Evolutionary conservation across 2,888 invertebrate species (phyloP).

Genomic region (Sicus ferrugineus): DNA sequence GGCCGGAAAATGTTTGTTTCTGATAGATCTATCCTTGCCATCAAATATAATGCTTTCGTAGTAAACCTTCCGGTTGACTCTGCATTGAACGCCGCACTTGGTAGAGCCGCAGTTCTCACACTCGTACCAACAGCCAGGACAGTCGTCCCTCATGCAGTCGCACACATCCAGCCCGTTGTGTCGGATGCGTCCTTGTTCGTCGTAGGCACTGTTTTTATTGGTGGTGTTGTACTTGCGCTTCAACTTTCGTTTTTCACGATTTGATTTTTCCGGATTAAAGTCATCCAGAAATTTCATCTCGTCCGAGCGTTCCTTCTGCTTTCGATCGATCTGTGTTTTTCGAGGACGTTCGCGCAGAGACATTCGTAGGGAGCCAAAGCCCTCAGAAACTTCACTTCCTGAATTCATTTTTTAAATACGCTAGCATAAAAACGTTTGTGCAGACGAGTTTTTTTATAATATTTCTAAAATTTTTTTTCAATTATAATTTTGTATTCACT

Average conservation of each 20-base stretch:
- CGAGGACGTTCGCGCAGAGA: slow-evolving; percentile 50
- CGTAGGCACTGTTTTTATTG: slow-evolving; percentile 66
- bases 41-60: slow-evolving; percentile 82
- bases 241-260: slow-evolving; percentile 79
- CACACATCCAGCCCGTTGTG: slow-evolving; percentile 77
- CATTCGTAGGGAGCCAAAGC: slow-evolving; percentile 44
- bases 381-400: slow-evolving; percentile 44
- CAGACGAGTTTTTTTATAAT: too few relatives aligned
- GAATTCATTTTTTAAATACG: slow-evolving; percentile 44
- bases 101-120: slow-evolving; percentile 76
- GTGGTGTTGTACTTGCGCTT: slow-evolving; percentile 66
- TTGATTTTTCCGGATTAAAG: slow-evolving; percentile 82
- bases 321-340: slow-evolving; percentile 46
- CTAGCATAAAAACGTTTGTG: too few relatives aligned
- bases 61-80: slow-evolving; percentile 78
- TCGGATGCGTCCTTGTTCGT: slow-evolving; percentile 74
- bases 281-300: slow-evolving; percentile 66
- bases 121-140: slow-evolving; percentile 86
- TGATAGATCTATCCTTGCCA: slow-evolving; percentile 71
- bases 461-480: too few relatives aligned
- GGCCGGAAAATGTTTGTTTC: slow-evolving; percentile 47
- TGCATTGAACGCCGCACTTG: slow-evolving; percentile 85
- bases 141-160: slow-evolving; percentile 81
- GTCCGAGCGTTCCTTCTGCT: slow-evolving; percentile 43
- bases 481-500: too few relatives aligned